Base-by-base conservation (phyloP, 1,140 invertebrate genomes). In the Penaeus indicus region DNA sequence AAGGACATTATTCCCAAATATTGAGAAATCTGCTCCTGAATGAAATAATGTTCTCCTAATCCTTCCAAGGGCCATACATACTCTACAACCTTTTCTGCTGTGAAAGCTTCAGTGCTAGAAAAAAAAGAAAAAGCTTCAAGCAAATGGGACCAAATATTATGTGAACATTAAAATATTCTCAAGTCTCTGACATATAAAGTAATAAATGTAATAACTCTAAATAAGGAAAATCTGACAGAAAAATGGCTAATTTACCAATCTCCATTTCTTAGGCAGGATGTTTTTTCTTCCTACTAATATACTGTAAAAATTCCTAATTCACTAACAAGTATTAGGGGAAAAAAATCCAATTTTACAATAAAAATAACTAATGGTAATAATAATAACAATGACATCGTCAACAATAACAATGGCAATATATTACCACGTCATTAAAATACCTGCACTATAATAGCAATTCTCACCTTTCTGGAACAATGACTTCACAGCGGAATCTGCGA, bases 1-100 rank as follows among this genome's bases (percentile, higher is more conserved):
- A 99, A 99, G 61, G 97, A 98, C 92, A 98, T 98, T 22, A 99
- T 96, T 22, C 96, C 96, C 38, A 99, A 94, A 93, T 96, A 99
- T 91, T 98, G 96, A 0, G 97, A 96, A 77, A 99, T 96, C 93
- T 98, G 97, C 93, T 98, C 97, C 92, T 98, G 97, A 75, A 98
- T 94, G 95, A 98, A 94, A 93, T 92, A 91, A 93, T 92, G 93
- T 69, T 92, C 92, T n/a, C 84, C 91, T 16, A 84, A 90, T 42
- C 95, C 94, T 90, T 96, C 95, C 63, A 95, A 94, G 11, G 97
- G 97, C 98, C 98, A 99, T 91, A 96, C 96, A 92, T 99, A 99
- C 92, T 99, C 98, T 90, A 97, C 97, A 27, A 99, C 95, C 92
- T 97, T 96, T 82, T 97, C 96, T 21, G 97, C 96, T 19, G 95